Evolutionary conservation across 1,140 invertebrate genomes (phyloP).

Genomic region (Solen grandis): DNA sequence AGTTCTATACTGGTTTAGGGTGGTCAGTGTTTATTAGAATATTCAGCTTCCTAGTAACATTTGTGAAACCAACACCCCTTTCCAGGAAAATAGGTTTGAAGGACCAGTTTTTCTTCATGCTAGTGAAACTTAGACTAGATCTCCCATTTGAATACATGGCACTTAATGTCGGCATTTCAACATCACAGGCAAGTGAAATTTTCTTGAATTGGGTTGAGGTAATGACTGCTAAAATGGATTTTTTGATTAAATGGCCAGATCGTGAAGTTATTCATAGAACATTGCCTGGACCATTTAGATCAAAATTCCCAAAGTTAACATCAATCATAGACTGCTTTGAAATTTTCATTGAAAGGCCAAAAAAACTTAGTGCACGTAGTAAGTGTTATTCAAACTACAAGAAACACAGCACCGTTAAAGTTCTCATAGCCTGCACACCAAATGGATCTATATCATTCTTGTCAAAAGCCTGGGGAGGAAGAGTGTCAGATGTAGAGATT

Average conservation of each 20-base stretch:
- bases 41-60: neutral
- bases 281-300: conserved; percentile 47
- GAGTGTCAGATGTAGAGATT: conserved; percentile 23
- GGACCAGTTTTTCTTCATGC: neutral
- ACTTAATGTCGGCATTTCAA: neutral
- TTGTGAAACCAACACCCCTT: neutral
- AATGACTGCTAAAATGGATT: conserved; percentile 38
- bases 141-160: neutral
- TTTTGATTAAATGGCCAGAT: conserved; percentile 42
- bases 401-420: conserved; percentile 25
- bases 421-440: conserved; percentile 14
- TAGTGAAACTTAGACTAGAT: neutral
- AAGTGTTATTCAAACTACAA: conserved; percentile 46
- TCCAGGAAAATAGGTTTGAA: neutral
- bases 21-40: neutral
- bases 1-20: neutral
- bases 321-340: conserved; percentile 66
- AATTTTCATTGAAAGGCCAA: conserved; percentile 62
- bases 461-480: neutral
- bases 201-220: conserved; percentile 61
- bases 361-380: conserved; percentile 41
- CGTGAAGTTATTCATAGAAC: conserved; percentile 39
- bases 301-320: conserved; percentile 49
- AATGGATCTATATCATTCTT: conserved; percentile 17
- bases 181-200: conserved; percentile 7